Evolutionary conservation across 2,888 invertebrate species (phyloP).

Genomic region (Heteropelma amictum): DNA sequence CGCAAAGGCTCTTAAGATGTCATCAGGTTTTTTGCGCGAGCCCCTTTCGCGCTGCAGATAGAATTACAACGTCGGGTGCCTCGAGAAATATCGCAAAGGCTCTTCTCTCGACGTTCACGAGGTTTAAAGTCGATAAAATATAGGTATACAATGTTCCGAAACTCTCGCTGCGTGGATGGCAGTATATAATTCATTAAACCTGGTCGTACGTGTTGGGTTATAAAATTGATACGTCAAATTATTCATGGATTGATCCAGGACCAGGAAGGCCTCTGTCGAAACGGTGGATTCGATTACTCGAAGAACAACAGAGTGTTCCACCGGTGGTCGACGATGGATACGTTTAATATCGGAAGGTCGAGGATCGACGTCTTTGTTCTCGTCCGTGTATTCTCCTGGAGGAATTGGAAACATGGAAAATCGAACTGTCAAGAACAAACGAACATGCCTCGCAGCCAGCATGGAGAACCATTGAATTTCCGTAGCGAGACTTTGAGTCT

Average conservation of each 20-base stretch:
- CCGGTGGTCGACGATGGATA: background rate
- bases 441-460: conserved; percentile 34
- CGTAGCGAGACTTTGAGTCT: conserved; percentile 36
- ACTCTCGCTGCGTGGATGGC: too few relatives aligned
- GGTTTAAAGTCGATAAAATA: background rate
- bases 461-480: conserved; percentile 50
- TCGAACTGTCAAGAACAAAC: conserved; percentile 60
- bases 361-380: conserved; percentile 10
- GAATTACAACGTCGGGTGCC: conserved; percentile 63
- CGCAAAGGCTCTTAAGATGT: conserved; percentile 75
- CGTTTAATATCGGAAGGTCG: conserved; percentile 29
- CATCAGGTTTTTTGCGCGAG: conserved; percentile 71
- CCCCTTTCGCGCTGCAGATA: conserved; percentile 64
- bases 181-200: too few relatives aligned
- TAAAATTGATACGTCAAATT: background rate
- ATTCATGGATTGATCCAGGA: background rate
- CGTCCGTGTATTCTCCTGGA: conserved; percentile 2
- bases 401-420: conserved; percentile 47
- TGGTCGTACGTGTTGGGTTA: background rate
- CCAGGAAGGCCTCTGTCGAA: background rate
- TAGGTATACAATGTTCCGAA: background rate
- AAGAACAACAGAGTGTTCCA: background rate
- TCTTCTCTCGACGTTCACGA: background rate
- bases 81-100: conserved; percentile 7
- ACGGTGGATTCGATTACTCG: background rate